phyloP scores from a whole-genome alignment of 1,140 invertebrate genomes.

The Orchestia grillus region DNA sequence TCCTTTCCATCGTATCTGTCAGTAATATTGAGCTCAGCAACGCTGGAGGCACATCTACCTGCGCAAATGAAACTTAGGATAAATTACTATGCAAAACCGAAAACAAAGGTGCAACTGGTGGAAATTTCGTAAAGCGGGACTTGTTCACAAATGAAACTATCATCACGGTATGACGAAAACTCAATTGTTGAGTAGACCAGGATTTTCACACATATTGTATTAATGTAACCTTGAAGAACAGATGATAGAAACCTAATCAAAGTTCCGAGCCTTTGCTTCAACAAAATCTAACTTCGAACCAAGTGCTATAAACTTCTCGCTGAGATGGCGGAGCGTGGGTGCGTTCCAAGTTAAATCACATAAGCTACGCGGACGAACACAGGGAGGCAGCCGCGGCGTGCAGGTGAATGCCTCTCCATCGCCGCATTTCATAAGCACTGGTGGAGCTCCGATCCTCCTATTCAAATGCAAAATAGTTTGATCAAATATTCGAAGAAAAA shows the following conservation, averaged over 20 bases:
- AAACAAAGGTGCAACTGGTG: no score
- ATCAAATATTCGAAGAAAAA: background rate
- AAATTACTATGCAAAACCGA: no score
- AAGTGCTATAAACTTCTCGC: background rate
- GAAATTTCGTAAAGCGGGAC: no score
- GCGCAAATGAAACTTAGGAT: no score
- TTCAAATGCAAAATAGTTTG: slow-evolving; percentile 15
- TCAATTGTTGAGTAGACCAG: background rate
- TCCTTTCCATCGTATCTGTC: no score
- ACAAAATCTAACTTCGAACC: background rate
- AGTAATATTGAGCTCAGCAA: no score
- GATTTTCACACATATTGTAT: background rate
- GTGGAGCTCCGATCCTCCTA: background rate
- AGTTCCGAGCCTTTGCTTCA: background rate
- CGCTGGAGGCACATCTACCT: no score
- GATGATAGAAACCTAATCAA: background rate
- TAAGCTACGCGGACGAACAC: background rate
- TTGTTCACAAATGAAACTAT: no score
- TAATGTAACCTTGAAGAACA: background rate
- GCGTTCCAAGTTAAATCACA: background rate
- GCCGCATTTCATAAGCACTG: background rate
- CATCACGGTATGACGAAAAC: background rate
- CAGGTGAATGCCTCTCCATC: background rate
- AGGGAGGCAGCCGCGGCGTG: background rate
- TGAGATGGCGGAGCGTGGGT: background rate